Percentiles rank a stretch among this genome's conserved stretches.
These are phyloP conservation scores for Murina feae DNA, from an alignment of 2,113 vertebrate genomes.

Conservation along the genomic window DNA sequence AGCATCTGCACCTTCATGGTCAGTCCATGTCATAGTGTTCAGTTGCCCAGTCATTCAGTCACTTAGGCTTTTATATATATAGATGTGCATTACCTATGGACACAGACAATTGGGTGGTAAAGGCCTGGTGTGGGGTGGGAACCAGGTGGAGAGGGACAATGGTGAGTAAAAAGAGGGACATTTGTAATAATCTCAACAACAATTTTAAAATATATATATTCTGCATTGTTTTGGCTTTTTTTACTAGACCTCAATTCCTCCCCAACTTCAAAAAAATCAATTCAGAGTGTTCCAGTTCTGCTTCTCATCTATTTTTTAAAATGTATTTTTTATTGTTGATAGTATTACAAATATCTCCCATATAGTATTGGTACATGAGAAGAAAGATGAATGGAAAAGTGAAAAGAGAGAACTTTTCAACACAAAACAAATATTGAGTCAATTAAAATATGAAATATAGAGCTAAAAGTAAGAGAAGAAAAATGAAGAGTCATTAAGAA, in stretches of 20 bases:
- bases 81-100: too few relatives aligned
- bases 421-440: not conserved
- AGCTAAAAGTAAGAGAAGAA: not conserved
- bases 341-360: not conserved
- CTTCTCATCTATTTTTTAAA: not conserved
- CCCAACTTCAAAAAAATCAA: not conserved
- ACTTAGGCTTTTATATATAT: too few relatives aligned
- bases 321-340: too few relatives aligned
- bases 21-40: too few relatives aligned
- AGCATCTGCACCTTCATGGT: too few relatives aligned
- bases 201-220: not conserved
- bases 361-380: not conserved
- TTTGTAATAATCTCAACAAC: too few relatives aligned
- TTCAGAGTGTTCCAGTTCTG: not conserved
- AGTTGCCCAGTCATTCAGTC: too few relatives aligned
- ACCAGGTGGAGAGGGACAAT: too few relatives aligned
- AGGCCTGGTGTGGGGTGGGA: too few relatives aligned
- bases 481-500: not conserved
- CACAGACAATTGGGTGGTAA: too few relatives aligned
- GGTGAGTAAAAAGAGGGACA: too few relatives aligned
- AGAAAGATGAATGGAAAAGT: not conserved
- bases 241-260: not conserved
- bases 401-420: not conserved
- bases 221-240: not conserved
- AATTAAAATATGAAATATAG: not conserved